A percentile compares a stretch with the other conserved stretches of the same genome.
phyloP scores from a whole-genome alignment of 2,888 invertebrate species.

The Pseudanteris insignis region DNA sequence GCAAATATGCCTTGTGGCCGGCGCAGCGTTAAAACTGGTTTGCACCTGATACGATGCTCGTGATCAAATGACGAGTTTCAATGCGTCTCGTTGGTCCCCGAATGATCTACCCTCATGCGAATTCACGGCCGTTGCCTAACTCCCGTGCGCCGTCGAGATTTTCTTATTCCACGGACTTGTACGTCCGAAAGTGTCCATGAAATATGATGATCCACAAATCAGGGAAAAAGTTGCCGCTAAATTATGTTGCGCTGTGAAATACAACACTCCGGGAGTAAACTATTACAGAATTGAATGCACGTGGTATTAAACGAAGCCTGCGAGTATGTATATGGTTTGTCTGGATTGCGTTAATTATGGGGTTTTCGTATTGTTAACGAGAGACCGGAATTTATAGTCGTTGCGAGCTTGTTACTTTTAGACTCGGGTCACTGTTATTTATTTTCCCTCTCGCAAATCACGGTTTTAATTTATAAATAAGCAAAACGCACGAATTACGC shows the following conservation, averaged over 20 bases:
- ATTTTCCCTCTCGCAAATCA: too few species aligned
- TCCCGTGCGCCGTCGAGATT: constrained; percentile 28
- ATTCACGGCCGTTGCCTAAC: constrained; percentile 32
- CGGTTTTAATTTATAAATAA: too few species aligned
- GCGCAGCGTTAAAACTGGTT: constrained; percentile 60
- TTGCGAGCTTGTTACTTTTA: constrained; percentile 7
- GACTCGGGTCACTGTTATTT: too few species aligned
- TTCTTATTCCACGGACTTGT: constrained; percentile 20
- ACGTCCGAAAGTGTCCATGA: constrained; percentile 22
- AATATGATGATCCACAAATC: constrained; percentile 37
- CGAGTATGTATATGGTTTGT: constrained; percentile 1
- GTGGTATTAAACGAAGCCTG: constrained; percentile 11
- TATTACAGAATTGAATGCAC: constrained; percentile 29
- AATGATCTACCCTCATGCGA: constrained; percentile 39
- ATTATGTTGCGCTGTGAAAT: constrained; percentile 28
- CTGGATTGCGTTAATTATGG: constrained; percentile 28
- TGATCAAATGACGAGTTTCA: constrained; percentile 65
- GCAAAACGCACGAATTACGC: too few species aligned
- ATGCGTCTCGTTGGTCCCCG: constrained; percentile 50
- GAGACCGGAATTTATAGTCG: constrained; percentile 1
- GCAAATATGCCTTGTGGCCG: constrained; percentile 39
- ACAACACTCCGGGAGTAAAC: constrained; percentile 19
- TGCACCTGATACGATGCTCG: constrained; percentile 64
- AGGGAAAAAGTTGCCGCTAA: constrained; percentile 24
- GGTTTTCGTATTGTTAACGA: constrained; percentile 12